Conservation (phyloP, 2,888 invertebrate genomes). For the Archips crataeganus region DNA sequence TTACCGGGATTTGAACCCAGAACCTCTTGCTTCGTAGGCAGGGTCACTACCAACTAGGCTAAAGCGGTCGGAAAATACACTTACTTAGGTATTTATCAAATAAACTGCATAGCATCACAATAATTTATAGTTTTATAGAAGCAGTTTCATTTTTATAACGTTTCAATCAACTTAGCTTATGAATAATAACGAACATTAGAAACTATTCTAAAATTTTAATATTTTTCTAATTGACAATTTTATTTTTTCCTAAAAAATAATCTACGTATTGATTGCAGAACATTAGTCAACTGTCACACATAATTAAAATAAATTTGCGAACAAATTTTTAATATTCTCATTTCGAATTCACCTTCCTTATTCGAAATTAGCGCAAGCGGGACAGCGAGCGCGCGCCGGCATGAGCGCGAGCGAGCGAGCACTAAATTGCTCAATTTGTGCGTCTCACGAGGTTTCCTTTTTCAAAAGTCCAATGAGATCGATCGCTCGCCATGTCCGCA, state of each 20-base stretch:
- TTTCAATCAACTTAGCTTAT: too few relatives aligned
- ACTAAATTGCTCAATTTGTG: slow-evolving; percentile 84
- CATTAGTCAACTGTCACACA: slow-evolving; percentile 53
- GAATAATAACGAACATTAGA: too few relatives aligned
- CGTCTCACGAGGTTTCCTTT: slow-evolving; percentile 77
- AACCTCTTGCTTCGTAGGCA: too few relatives aligned
- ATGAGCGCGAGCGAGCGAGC: slow-evolving; percentile 66
- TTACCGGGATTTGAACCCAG: too few relatives aligned
- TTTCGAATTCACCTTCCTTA: slow-evolving; percentile 62
- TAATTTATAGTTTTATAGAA: too few relatives aligned
- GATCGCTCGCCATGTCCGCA: slow-evolving; percentile 84
- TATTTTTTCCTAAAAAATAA: background rate
- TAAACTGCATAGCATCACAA: too few relatives aligned
- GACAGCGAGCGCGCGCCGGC: slow-evolving; percentile 53
- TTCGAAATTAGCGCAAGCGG: slow-evolving; percentile 58
- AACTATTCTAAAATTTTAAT: too few relatives aligned
- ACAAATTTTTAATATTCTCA: slow-evolving; percentile 67
- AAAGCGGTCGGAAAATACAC: too few relatives aligned
- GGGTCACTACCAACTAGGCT: too few relatives aligned
- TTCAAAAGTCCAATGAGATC: slow-evolving; percentile 84
- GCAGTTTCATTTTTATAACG: too few relatives aligned
- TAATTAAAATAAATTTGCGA: slow-evolving; percentile 61
- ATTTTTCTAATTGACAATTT: background rate
- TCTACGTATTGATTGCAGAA: slow-evolving; percentile 34
- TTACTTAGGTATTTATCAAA: too few relatives aligned